Percentiles rank a stretch among this genome's conserved stretches.
Evolutionary conservation across 2,113 vertebrate species (phyloP).

Genomic region (Elachura formosa): DNA sequence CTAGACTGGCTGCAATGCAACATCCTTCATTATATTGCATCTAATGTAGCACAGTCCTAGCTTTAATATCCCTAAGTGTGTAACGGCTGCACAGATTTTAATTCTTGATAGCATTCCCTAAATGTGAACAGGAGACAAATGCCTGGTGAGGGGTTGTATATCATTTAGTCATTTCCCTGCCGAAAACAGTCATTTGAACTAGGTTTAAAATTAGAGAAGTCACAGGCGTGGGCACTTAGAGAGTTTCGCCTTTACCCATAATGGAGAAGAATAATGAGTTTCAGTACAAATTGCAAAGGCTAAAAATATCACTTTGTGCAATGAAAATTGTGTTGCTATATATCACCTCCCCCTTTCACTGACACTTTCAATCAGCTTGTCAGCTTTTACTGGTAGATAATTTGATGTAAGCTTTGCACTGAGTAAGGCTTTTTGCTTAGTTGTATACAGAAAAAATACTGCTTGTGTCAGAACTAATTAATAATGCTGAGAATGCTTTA

Average conservation of each 20-base stretch:
- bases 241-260: conserved; percentile 32
- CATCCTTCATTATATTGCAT: neutral
- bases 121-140: conserved; percentile 10
- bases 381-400: conserved; percentile 71
- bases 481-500: neutral
- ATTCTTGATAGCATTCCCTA: conserved; percentile 22
- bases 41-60: neutral
- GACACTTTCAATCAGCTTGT: conserved; percentile 75
- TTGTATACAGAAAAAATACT: neutral
- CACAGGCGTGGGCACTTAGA: conserved; percentile 17
- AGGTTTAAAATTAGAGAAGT: conserved; percentile 56
- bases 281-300: conserved; percentile 34
- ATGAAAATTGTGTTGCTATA: conserved; percentile 63
- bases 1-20: neutral
- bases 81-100: conserved; percentile 20
- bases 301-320: conserved; percentile 61
- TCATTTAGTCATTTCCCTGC: conserved; percentile 36
- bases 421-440: neutral
- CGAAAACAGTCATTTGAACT: conserved; percentile 22
- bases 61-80: conserved; percentile 37
- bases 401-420: conserved; percentile 51
- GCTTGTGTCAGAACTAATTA: conserved; percentile 10
- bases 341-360: conserved; percentile 62
- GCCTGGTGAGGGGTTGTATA: neutral
- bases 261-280: conserved; percentile 41